Evolutionary conservation across 2,113 vertebrate genomes (phyloP).

Genomic region (Megaleporinus macrocephalus): DNA sequence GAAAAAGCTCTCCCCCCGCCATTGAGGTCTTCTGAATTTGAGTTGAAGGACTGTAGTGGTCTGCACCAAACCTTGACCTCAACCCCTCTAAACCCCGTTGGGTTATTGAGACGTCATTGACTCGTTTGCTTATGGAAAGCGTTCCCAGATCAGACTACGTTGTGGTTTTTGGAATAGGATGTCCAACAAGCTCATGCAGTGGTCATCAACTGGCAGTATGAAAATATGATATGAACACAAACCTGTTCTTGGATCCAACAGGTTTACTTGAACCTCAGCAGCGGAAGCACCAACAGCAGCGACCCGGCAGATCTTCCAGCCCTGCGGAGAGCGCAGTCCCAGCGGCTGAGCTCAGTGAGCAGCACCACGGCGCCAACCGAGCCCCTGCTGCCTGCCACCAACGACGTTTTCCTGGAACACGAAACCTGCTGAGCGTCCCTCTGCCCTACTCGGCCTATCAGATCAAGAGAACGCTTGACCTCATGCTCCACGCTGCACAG

Average conservation of each 20-base stretch:
- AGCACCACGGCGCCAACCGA: conserved; percentile 93
- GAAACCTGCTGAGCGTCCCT: conserved; percentile 28
- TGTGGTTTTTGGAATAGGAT: no score
- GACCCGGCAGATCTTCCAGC: conserved; percentile 67
- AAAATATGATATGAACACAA: neutral
- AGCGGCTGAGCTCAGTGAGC: conserved; percentile 91
- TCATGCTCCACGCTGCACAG: neutral
- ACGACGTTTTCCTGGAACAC: conserved; percentile 82
- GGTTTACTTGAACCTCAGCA: conserved; percentile 87
- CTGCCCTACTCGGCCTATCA: neutral
- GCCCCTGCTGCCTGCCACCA: conserved; percentile 84
- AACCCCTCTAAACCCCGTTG: no score
- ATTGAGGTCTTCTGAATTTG: no score
- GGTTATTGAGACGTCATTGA: no score
- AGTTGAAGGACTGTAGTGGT: no score
- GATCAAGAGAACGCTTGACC: conserved; percentile 20
- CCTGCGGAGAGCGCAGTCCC: conserved; percentile 76
- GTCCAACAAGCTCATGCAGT: no score
- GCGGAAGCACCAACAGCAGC: conserved; percentile 35
- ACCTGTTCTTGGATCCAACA: conserved; percentile 60
- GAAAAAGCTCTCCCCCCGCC: no score
- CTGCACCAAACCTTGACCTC: no score
- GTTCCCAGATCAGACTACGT: no score
- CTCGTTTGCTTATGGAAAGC: no score
- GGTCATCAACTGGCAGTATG: no score